Conservation (phyloP, 1,140 invertebrate genomes). For the Caenorhabditis latens region DNA sequence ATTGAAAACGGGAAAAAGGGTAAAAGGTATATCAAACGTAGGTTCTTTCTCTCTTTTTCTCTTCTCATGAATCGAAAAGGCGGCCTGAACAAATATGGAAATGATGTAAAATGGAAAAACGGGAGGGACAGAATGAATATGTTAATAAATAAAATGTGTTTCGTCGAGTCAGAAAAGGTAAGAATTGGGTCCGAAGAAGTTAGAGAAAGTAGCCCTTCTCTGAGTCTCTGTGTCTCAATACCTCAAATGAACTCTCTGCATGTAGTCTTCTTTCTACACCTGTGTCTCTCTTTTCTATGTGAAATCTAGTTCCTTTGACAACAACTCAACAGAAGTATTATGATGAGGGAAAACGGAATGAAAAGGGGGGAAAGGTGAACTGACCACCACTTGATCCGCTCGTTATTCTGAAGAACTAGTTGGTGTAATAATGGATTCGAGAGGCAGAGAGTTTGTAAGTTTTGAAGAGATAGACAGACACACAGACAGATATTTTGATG, state of each 20-base stretch:
- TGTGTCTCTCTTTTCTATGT: background rate
- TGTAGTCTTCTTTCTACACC: background rate
- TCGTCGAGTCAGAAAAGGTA: too few species aligned
- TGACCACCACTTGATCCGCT: constrained; percentile 15
- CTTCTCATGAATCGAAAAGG: background rate
- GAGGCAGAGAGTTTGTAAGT: background rate
- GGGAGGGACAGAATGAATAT: constrained; percentile 1
- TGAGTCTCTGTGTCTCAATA: background rate
- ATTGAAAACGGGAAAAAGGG: too few species aligned
- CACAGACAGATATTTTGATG: background rate
- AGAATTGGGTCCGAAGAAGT: background rate
- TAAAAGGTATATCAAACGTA: too few species aligned
- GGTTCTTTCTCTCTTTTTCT: background rate
- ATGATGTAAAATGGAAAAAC: constrained; percentile 8
- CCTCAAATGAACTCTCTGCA: background rate
- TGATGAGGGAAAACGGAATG: background rate
- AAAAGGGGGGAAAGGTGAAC: background rate
- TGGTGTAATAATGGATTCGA: too few species aligned
- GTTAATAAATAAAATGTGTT: background rate
- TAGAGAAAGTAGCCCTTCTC: background rate
- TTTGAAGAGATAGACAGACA: background rate
- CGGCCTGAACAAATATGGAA: constrained; percentile 44
- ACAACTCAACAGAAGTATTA: background rate
- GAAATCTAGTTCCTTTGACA: background rate
- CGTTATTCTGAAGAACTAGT: background rate